Base-by-base conservation (phyloP, 2,888 invertebrate species). In the Caenorhabditis imperialis region DNA sequence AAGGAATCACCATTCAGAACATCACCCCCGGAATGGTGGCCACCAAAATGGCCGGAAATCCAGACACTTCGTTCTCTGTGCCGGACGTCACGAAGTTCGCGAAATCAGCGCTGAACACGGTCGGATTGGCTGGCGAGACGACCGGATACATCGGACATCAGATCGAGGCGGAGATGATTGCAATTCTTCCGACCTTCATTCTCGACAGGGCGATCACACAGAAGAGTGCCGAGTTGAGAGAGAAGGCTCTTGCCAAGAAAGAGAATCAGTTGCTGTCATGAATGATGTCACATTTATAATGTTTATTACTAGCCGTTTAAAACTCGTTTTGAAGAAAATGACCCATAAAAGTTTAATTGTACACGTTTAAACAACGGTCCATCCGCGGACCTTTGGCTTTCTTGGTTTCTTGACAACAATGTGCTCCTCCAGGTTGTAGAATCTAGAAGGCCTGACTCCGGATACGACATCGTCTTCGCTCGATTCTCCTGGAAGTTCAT, bases 1-100 rank as follows among this genome's bases (percentile, higher is more conserved):
- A 86, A 55, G 90, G 89, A 40, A 85, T 90, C 58, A 83, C 84
- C 48, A 84, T 90, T 37, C 87, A 86, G 70, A 78, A 78, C 16
- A 80, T 86, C 37, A 74, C 73, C 18, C 86, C 86, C 16, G 77
- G 84, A 79, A 48, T 86, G 61, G 86, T 86, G 12, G 78, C 85
- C 50, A 86, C 86, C 22, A 86, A 85, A 57, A 81, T 86, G 84
- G 69, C 83, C 63, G 83, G 83, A 37, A 51, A 55, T 16, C 73
- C 69, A 35, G 55, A 48, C n/a, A 54, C 82, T 0, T 81, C 84
- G 5, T 84, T 86, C 78, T 82, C 82, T 58, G 70, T 71, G 1
- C 85, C 84, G 8, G 55, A 72, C 48, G 67, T 81, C 8, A 70
- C 50, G 1, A 44, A 37, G 1, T 86, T 75, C 57, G 86, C 67